Base-by-base conservation (phyloP, 2,797 vertebrate genomes). In the Garrulus glandarius region DNA sequence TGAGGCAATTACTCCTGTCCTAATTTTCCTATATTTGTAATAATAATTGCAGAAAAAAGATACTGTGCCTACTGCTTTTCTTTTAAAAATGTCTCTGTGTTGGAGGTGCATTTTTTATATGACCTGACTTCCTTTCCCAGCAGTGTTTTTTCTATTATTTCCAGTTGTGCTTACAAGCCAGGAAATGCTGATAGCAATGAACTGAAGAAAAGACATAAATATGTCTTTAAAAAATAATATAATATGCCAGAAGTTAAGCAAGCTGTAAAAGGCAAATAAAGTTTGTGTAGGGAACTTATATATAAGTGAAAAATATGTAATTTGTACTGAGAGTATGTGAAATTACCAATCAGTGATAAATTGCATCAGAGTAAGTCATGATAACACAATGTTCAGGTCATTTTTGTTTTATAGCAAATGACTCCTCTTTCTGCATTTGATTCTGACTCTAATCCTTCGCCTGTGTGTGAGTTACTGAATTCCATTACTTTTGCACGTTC, bases 181-280 rank as follows among this genome's bases (percentile, higher is more conserved):
- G 57, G 68, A 74, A 92, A 79, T 87, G 32, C 68, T 64, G 47
- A 46, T 46, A 63, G 41, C 36, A 68, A 4, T 59, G 70, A 82
- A 55, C 27, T 64, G n/a, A 76, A 84, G 53, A 67, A 56, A 95
- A 86, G 4, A 6, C 16, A 37, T 60, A 49, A 43, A 32, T 70
- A 2, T 1, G 5, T 59, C 2, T 71, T 43, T 21, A 3, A 0
- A 14, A 15, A 75, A 81, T 11, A 74, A 22, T 29, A 3, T 23
- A 27, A 50, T 10, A 8, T 21, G 30, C 19, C 29, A 11, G 32
- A 83, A 52, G 17, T n/a, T 41, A 63, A 68, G 41, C 4, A 0
- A 41, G 26, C n/a, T 55, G 36, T 80, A 56, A 53, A 80, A 88
- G 61, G 15, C 41, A 75, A 56, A 59, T 47, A 30, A 15, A 39